These are phyloP conservation scores for Ips nitidus DNA, from an alignment of 1,140 invertebrate species.

Conservation along the genomic window DNA sequence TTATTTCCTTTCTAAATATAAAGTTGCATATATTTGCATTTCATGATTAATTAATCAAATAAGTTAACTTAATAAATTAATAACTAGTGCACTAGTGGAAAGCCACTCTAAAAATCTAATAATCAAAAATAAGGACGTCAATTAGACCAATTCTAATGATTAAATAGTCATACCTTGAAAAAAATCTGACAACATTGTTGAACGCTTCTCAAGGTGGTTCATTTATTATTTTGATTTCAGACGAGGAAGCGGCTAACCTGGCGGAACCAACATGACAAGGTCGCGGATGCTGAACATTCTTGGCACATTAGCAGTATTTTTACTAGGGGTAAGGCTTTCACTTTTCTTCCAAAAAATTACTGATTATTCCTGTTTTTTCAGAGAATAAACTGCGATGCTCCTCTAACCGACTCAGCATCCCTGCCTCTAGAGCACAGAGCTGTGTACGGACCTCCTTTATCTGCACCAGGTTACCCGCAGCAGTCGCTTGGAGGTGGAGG, in stretches of 20 bases:
- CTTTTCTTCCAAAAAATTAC: slow-evolving; percentile 15
- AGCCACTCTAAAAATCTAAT: too few relatives aligned
- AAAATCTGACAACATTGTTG: slow-evolving; percentile 25
- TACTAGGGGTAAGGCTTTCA: slow-evolving; percentile 43
- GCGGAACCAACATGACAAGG: slow-evolving; percentile 44
- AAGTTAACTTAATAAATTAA: too few relatives aligned
- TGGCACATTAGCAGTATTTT: slow-evolving; percentile 39
- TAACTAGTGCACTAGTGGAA: too few relatives aligned
- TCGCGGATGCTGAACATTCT: slow-evolving; percentile 40
- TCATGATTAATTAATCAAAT: too few relatives aligned
- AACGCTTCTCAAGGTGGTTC: slow-evolving; percentile 37
- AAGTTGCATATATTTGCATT: too few relatives aligned
- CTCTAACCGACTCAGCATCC: slow-evolving; percentile 74
- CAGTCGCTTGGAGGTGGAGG: slow-evolving; percentile 50
- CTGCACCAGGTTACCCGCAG: slow-evolving; percentile 57
- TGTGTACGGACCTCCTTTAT: slow-evolving; percentile 70
- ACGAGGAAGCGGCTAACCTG: slow-evolving; percentile 40
- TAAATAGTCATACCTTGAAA: background rate
- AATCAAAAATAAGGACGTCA: too few relatives aligned
- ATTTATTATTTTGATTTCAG: slow-evolving; percentile 47
- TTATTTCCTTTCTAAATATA: too few relatives aligned
- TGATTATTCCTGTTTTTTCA: slow-evolving; percentile 48
- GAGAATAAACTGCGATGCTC: slow-evolving; percentile 72
- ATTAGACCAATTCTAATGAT: too few relatives aligned
- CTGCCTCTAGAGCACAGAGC: slow-evolving; percentile 76